These are phyloP conservation scores for Atta colombica DNA, from an alignment of 1,140 invertebrate species.

Conservation along the genomic window DNA sequence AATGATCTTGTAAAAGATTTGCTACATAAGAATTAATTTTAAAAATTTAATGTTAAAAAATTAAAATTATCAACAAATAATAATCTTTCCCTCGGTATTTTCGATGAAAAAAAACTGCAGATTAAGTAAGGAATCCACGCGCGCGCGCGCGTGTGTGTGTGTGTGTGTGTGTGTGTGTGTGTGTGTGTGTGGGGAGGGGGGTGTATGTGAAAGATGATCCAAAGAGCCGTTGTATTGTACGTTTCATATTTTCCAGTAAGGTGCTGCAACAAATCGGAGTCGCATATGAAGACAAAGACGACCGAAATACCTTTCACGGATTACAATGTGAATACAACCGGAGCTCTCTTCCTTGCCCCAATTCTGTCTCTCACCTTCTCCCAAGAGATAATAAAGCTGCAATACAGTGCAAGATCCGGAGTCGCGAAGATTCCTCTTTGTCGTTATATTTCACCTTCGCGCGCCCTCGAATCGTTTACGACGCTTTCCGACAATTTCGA, in stretches of 20 bases:
- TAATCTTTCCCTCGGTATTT: not conserved
- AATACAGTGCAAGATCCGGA: constrained; percentile 8
- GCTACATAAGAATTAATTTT: not conserved
- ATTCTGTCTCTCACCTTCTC: not conserved
- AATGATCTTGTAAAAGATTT: not conserved
- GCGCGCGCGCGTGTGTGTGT: too few species aligned
- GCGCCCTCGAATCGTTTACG: constrained; percentile 34
- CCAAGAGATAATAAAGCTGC: constrained; percentile 30
- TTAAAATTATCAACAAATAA: not conserved
- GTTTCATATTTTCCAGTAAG: constrained; percentile 40
- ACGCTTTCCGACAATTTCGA: not conserved
- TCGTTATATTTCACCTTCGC: not conserved
- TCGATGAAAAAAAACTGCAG: not conserved
- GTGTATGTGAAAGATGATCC: not conserved
- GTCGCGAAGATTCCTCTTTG: not conserved
- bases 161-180: not conserved
- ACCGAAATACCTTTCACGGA: constrained; percentile 44
- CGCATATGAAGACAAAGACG: constrained; percentile 53
- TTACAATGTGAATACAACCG: constrained; percentile 26
- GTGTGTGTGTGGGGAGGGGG: too few species aligned
- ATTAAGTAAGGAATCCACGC: constrained; percentile 26
- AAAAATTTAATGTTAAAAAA: constrained; percentile 9
- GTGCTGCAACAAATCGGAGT: constrained; percentile 1
- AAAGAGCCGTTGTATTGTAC: too few species aligned
- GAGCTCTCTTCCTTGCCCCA: not conserved